phyloP scores from a whole-genome alignment of 2,113 vertebrate genomes.

The Nibea coibor region DNA sequence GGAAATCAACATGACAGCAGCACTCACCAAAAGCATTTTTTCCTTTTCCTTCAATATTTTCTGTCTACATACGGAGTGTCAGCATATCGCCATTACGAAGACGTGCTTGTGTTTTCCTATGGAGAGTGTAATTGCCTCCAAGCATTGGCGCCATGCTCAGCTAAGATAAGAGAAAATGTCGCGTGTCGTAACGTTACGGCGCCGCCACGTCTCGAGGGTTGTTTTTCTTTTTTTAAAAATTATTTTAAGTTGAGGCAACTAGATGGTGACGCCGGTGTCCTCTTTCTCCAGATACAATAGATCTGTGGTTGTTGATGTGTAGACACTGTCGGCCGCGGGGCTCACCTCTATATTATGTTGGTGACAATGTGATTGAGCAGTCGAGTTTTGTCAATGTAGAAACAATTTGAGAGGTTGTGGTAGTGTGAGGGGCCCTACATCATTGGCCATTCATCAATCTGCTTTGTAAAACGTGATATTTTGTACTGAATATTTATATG shows the following conservation, averaged over 20 bases:
- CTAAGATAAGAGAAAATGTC: slow-evolving; percentile 22
- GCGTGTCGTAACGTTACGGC: not conserved
- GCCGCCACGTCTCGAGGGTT: not conserved
- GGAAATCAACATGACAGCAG: slow-evolving; percentile 52
- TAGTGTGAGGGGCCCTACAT: slow-evolving; percentile 82
- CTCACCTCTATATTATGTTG: slow-evolving; percentile 70
- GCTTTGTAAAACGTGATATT: slow-evolving; percentile 97
- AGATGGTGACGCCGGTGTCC: slow-evolving; percentile 34
- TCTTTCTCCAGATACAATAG: slow-evolving; percentile 62
- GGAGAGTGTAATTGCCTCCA: slow-evolving; percentile 65
- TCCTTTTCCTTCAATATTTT: slow-evolving; percentile 22
- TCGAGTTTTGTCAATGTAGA: slow-evolving; percentile 79
- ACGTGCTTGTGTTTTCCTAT: slow-evolving; percentile 46
- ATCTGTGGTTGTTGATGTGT: slow-evolving; percentile 79
- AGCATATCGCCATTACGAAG: slow-evolving; percentile 43
- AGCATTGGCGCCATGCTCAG: slow-evolving; percentile 50
- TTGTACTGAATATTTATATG: slow-evolving; percentile 99
- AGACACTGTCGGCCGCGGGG: slow-evolving; percentile 67
- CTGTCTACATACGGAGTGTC: slow-evolving; percentile 33
- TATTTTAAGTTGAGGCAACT: slow-evolving; percentile 7
- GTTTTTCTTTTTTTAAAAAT: not conserved
- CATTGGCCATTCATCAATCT: slow-evolving; percentile 84
- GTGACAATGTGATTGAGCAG: slow-evolving; percentile 83
- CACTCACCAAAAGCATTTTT: slow-evolving; percentile 44
- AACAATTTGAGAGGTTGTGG: slow-evolving; percentile 82